Conservation (phyloP, 1,140 invertebrate genomes). For the Orussus abietinus region DNA sequence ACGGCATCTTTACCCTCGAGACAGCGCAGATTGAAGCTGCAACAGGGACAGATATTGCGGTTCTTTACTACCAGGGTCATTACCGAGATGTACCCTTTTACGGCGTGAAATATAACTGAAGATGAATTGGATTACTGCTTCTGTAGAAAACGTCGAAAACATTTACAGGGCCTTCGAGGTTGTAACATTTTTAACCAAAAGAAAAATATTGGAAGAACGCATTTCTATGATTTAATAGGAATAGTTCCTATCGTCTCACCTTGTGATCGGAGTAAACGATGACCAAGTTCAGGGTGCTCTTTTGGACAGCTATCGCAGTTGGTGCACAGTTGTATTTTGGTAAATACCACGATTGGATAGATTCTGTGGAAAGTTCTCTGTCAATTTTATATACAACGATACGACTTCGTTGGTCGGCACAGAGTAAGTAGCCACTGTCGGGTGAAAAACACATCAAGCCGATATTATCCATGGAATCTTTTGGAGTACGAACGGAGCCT, state of each 20-base stretch:
- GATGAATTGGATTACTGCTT: slow-evolving; percentile 12
- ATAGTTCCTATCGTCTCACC: slow-evolving; percentile 46
- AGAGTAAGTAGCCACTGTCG: slow-evolving; percentile 60
- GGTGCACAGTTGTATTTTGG: slow-evolving; percentile 64
- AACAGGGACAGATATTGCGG: slow-evolving; percentile 14
- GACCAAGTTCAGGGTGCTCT: slow-evolving; percentile 55
- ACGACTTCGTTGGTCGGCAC: slow-evolving; percentile 57
- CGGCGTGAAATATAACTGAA: neutral
- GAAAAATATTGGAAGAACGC: no score
- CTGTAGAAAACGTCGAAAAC: neutral
- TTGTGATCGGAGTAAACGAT: slow-evolving; percentile 70
- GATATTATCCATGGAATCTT: slow-evolving; percentile 33
- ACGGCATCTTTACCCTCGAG: no score
- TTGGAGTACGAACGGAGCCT: slow-evolving; percentile 32
- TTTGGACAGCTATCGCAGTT: slow-evolving; percentile 64
- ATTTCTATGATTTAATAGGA: slow-evolving; percentile 1
- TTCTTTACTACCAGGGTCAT: slow-evolving; percentile 15
- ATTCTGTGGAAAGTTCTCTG: slow-evolving; percentile 28
- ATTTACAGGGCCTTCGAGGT: no score
- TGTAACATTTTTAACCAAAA: no score
- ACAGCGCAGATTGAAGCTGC: slow-evolving; percentile 14
- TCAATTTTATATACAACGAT: slow-evolving; percentile 60
- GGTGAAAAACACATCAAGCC: slow-evolving; percentile 50
- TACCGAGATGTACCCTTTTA: slow-evolving; percentile 14
- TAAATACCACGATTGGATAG: slow-evolving; percentile 55